Conservation (phyloP, 2,113 vertebrate genomes). For the Cololabis saira region DNA sequence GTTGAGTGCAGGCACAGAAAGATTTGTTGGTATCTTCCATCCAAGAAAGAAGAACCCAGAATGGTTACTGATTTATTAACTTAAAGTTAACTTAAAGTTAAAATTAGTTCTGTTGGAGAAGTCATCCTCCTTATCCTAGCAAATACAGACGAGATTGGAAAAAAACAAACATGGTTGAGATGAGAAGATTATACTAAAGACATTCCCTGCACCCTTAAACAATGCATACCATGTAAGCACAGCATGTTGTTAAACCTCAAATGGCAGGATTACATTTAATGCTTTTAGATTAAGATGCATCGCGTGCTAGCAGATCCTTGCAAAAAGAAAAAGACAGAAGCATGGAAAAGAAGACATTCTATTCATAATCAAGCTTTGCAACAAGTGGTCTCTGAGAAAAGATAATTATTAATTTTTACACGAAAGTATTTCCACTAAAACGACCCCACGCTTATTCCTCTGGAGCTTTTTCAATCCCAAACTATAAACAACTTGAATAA, state of each 20-base stretch:
- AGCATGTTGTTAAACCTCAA: neutral
- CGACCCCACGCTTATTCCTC: neutral
- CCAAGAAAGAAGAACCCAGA: no score
- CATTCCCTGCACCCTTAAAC: no score
- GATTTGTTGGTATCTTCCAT: no score
- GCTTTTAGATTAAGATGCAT: constrained; percentile 12
- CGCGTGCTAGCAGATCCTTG: neutral
- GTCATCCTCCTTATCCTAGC: no score
- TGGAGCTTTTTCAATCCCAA: neutral
- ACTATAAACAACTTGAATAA: constrained; percentile 17
- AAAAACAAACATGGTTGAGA: no score
- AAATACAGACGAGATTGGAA: no score
- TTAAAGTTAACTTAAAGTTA: no score
- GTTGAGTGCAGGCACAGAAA: no score
- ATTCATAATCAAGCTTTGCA: constrained; percentile 1
- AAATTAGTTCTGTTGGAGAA: no score
- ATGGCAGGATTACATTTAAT: neutral
- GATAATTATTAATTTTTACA: neutral
- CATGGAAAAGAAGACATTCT: neutral
- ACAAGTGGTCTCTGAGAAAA: neutral
- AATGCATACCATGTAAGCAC: neutral
- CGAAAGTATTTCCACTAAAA: neutral
- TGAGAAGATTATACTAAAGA: no score
- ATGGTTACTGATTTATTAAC: no score
- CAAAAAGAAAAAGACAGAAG: neutral